Evolutionary conservation across 1,140 invertebrate genomes (phyloP).

Genomic region (Eriocheir sinensis): DNA sequence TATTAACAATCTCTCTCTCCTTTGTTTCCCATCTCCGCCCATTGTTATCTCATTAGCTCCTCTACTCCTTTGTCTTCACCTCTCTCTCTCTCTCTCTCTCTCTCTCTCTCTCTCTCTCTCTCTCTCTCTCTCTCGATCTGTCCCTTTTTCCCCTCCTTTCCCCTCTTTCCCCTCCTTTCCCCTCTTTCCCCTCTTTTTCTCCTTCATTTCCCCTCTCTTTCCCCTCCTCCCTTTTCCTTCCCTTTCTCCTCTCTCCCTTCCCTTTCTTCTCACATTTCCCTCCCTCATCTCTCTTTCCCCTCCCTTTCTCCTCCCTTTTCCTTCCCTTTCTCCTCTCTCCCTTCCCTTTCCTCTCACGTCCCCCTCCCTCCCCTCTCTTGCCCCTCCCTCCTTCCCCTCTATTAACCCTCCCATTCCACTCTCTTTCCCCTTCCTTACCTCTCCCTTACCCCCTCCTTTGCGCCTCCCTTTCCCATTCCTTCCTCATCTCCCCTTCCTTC

Average conservation of each 20-base stretch:
- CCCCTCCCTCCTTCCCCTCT: not conserved
- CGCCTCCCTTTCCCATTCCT: not conserved
- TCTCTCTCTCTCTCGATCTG: constrained; percentile 29
- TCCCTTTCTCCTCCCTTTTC: not conserved
- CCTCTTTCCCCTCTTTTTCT: not conserved
- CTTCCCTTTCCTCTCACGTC: not conserved
- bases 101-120: constrained; percentile 30
- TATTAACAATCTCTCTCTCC: not conserved
- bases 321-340: not conserved
- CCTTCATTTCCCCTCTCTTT: not conserved
- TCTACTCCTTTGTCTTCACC: not conserved
- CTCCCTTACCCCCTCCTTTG: not conserved
- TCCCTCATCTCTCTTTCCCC: not conserved
- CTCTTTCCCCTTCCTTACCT: constrained; percentile 30
- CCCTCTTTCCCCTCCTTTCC: not conserved
- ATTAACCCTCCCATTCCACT: no score
- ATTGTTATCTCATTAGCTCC: not conserved
- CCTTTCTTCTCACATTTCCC: not conserved
- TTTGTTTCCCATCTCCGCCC: not conserved
- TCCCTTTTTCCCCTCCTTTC: not conserved
- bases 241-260: not conserved
- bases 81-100: constrained; percentile 45
- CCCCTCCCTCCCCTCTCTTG: not conserved
- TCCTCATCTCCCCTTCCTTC: no score
- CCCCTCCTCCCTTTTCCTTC: not conserved